These are phyloP conservation scores for Acrobasis suavella DNA, from an alignment of 2,888 invertebrate genomes.

Conservation along the genomic window DNA sequence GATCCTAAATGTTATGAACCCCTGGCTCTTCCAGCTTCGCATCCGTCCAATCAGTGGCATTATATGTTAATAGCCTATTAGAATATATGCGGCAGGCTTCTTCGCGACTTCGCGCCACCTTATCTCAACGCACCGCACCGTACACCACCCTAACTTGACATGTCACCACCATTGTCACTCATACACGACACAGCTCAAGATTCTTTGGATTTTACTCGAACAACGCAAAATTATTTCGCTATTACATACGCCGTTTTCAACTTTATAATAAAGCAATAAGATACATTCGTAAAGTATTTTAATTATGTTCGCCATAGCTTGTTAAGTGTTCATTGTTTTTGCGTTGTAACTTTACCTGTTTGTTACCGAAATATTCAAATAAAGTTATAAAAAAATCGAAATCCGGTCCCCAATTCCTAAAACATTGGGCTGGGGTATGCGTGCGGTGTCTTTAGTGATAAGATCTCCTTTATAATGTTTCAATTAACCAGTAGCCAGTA, in stretches of 20 bases:
- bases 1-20: slow-evolving; percentile 47
- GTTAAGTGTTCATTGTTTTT: slow-evolving; percentile 68
- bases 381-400: slow-evolving; percentile 40
- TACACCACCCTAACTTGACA: slow-evolving; percentile 46
- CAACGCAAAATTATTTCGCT: slow-evolving; percentile 32
- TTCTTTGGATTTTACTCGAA: slow-evolving; percentile 47
- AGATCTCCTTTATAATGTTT: slow-evolving; percentile 78
- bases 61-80: slow-evolving; percentile 83
- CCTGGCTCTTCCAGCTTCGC: slow-evolving; percentile 71
- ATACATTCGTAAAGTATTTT: slow-evolving; percentile 30
- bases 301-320: slow-evolving; percentile 57
- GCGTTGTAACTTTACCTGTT: slow-evolving; percentile 57
- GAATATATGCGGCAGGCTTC: slow-evolving; percentile 72
- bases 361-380: slow-evolving; percentile 29
- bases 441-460: slow-evolving; percentile 71
- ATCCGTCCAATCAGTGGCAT: slow-evolving; percentile 84
- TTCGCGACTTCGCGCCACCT: slow-evolving; percentile 69
- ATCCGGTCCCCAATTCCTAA: slow-evolving; percentile 51
- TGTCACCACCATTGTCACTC: slow-evolving; percentile 33
- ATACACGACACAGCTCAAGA: slow-evolving; percentile 40
- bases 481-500: slow-evolving; percentile 81
- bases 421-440: slow-evolving; percentile 48
- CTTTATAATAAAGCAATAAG: slow-evolving; percentile 32
- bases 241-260: slow-evolving; percentile 32
- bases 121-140: slow-evolving; percentile 48